Base-by-base conservation (phyloP, 2,888 invertebrate genomes). In the Lasioglossum lativentre region DNA sequence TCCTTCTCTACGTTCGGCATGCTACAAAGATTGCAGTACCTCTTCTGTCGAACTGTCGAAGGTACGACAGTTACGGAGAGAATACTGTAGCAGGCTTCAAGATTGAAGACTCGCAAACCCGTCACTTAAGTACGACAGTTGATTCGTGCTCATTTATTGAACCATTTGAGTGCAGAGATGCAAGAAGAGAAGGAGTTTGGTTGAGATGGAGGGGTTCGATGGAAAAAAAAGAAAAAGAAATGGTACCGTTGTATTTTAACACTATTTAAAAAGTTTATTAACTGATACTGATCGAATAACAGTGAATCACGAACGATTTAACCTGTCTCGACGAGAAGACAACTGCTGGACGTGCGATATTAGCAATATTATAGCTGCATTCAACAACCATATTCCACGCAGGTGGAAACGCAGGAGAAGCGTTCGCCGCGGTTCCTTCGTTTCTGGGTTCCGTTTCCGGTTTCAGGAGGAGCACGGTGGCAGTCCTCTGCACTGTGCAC, bases 231-330 rank as follows among this genome's bases (percentile, higher is more conserved):
- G 19, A 47, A 47, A 52, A 83, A 72, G 71, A 75, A 73, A 70
- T 70, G 3, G 30, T 75, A 23, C 42, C 47, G 73, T 77, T 82
- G 74, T 78, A 78, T 68, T 38, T 79, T 83, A 85, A 85, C 85
- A 83, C 83, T 85, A 85, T 83, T 85, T 83, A 83, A 85, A 85
- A 85, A 85, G 85, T 85, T 85, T 83, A 85, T 85, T 83, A 85
- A 85, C 78, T 66, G 78, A 83, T 85, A 85, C 78, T 66, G 79
- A 78, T 85, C 83, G 72, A 85, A 83, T 85, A 85, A 85, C 83
- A 83, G 72, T 83, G 78, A 82, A 82, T 75, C 82, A 78, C 78
- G 82, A 75, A 78, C 66, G 78, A 78, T 79, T 85, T 83, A 63
- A 72, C 72, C 75, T 85, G 75, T 85, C 38, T 83, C 63, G 78